Percentiles rank a stretch among this genome's conserved stretches.
phyloP scores from a whole-genome alignment of 2,797 vertebrate species.

The Gymnocypris eckloni region DNA sequence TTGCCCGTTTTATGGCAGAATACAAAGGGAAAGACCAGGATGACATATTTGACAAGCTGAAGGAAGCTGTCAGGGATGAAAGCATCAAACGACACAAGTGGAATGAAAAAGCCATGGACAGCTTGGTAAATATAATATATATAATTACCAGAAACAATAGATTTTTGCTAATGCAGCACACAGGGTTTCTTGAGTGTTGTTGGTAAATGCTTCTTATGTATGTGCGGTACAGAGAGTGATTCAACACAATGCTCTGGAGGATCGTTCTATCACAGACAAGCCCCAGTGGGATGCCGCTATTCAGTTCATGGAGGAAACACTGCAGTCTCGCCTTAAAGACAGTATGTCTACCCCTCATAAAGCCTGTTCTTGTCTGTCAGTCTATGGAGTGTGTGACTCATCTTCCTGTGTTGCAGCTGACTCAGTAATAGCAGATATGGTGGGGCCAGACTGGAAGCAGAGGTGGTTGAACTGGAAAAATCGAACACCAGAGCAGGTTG shows the following conservation, averaged over 20 bases:
- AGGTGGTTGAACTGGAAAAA: conserved; percentile 91
- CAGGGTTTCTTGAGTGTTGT: neutral
- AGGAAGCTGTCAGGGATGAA: conserved; percentile 97
- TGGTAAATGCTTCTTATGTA: neutral
- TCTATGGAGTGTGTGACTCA: conserved; percentile 35
- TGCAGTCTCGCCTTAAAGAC: conserved; percentile 93
- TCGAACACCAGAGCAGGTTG: conserved; percentile 94
- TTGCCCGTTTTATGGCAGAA: conserved; percentile 97
- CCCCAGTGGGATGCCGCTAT: conserved; percentile 98
- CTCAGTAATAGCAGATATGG: conserved; percentile 93
- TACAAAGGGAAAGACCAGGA: conserved; percentile 96
- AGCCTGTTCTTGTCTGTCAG: neutral
- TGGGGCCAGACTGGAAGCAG: conserved; percentile 95
- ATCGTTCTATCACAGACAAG: conserved; percentile 97
- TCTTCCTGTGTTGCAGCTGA: conserved; percentile 80
- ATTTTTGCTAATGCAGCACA: neutral
- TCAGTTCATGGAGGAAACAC: conserved; percentile 97
- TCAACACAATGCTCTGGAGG: conserved; percentile 97
- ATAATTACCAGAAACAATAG: neutral
- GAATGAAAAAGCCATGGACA: conserved; percentile 96
- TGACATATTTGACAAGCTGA: conserved; percentile 97
- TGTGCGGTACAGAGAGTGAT: conserved; percentile 87
- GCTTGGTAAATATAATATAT: conserved; percentile 83
- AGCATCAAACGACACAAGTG: conserved; percentile 97
- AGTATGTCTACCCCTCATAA: conserved; percentile 78